Base-by-base conservation (phyloP, 2,797 vertebrate species). In the Thamnophis elegans region DNA sequence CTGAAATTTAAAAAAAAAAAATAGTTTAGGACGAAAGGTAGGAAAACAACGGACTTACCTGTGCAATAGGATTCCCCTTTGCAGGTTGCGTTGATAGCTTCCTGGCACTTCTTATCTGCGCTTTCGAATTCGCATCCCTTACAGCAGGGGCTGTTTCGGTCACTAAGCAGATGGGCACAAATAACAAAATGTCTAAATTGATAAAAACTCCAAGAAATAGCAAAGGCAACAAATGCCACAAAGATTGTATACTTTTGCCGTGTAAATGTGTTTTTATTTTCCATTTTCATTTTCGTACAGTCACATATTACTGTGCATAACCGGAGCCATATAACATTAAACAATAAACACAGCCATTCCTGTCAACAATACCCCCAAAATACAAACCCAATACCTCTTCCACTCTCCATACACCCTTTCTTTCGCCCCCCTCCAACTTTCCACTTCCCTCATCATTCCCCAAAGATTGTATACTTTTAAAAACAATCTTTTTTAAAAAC, bases 111-210 rank as follows among this genome's bases (percentile, higher is more conserved):
- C 96, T 97, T 98, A 92, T 98, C 98, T 53, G 97, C 98, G 1
- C 91, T 97, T 96, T 99, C 98, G 93, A 98, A 99, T 94, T 68
- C 97, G 97, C 99, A 99, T 11, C 97, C 96, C 94, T 96, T 98
- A 95, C 99, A 99, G 97, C 99, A 99, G 0, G 98, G 98, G 92
- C 99, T 99, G 97, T 99, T 99, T 95, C 98, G 97, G 94, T 99
- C 99, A 94, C 99, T 99, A 78, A 78, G 36, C 73, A 47, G 73
- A 47, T 78, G 4, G 73, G 73, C 18, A 78, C 20, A 42, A 78
- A 78, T 42, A 42, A 47, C 78, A 85, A 11, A 53, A 90, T 2
- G 73, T 28, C 56, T 0, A 95, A 32, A 13, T 18, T 68, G 54
- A 93, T 60, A 36, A 95, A 93, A 93, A n/a, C 22, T 9, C n/a